Evolutionary conservation across 2,888 invertebrate species (phyloP), one percentile per base, ranked within the genome.

Genomic region (Sinhomidia bicolor): DNA sequence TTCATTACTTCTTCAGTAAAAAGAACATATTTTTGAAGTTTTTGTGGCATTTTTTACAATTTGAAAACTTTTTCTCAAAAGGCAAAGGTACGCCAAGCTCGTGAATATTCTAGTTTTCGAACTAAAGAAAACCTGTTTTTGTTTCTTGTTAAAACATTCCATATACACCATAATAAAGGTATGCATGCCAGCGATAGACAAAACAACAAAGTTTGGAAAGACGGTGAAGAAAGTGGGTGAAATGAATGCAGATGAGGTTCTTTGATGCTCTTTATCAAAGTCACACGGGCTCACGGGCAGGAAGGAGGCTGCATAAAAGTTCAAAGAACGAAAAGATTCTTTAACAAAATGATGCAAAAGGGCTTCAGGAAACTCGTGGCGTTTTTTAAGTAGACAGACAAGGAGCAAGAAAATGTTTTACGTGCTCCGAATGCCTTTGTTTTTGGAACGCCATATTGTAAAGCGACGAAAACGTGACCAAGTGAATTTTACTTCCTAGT

Each of bases 241-340:
- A 65, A 65, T 65, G 65, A 36, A 65, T 65, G 65, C n/a, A 65
- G 20, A 65, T 65, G 65, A 65, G 36, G 36, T 65, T 65, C 32
- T 7, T 36, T 14, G 9, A 2, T 65, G 5, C 29, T 20, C 60
- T 65, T 65, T 36, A 65, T 65, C 36, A 32, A 9, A 10, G 60
- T 47, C 60, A 12, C 29, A 29, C 23, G n/a, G n/a, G n/a, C n/a
- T n/a, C n/a, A n/a, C n/a, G n/a, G n/a, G n/a, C n/a, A n/a, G n/a
- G n/a, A n/a, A 57, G 57, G 29, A 60, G 7, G 60, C 10, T 57
- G 23, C 62, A 62, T 12, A 62, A 17, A 32, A 65, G 65, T 65
- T 65, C 65, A 36, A 65, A 65, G 65, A 32, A 65, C 65, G 65
- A 65, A 32, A 36, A 65, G 14, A 65, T 7, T 17, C 36, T 32